These are phyloP conservation scores for Sciurus vulgaris DNA, from an alignment of 2,797 vertebrate genomes.

Conservation along the genomic window DNA sequence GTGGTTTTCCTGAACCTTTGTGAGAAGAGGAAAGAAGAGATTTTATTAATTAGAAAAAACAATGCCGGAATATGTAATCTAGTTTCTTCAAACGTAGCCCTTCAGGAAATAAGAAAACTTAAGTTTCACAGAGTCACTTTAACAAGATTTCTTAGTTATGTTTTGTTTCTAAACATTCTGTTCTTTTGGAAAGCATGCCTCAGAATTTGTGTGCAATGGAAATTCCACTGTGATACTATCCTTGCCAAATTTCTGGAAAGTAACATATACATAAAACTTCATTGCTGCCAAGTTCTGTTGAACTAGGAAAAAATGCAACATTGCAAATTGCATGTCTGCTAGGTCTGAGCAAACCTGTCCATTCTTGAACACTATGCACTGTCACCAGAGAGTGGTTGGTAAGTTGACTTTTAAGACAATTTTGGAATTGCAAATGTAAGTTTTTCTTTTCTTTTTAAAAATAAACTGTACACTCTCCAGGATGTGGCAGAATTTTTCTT, in stretches of 20 bases:
- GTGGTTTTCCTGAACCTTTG: neutral
- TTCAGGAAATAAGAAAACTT: neutral
- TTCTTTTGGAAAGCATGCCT: constrained; percentile 51
- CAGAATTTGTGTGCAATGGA: constrained; percentile 52
- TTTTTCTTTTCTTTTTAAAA: no score
- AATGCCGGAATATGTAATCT: neutral
- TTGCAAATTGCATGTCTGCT: constrained; percentile 13
- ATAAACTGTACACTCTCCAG: neutral
- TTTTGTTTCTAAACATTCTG: constrained; percentile 44
- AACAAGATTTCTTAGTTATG: constrained; percentile 7
- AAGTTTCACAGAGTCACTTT: constrained; percentile 4
- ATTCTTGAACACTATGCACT: neutral
- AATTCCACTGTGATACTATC: constrained; percentile 47
- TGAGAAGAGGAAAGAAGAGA: neutral
- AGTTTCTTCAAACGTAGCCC: constrained; percentile 5
- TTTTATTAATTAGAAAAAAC: constrained; percentile 29
- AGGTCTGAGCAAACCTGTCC: constrained; percentile 7
- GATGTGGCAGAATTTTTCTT: neutral
- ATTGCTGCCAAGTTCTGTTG: constrained; percentile 37
- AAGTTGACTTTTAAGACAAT: constrained; percentile 34
- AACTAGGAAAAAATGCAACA: constrained; percentile 12
- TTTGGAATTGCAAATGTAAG: constrained; percentile 3
- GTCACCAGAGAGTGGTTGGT: neutral
- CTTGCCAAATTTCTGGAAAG: constrained; percentile 69
- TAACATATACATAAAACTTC: constrained; percentile 34